These are phyloP conservation scores for Neoseiulus cucumeris DNA, from an alignment of 1,140 invertebrate species.

Conservation along the genomic window DNA sequence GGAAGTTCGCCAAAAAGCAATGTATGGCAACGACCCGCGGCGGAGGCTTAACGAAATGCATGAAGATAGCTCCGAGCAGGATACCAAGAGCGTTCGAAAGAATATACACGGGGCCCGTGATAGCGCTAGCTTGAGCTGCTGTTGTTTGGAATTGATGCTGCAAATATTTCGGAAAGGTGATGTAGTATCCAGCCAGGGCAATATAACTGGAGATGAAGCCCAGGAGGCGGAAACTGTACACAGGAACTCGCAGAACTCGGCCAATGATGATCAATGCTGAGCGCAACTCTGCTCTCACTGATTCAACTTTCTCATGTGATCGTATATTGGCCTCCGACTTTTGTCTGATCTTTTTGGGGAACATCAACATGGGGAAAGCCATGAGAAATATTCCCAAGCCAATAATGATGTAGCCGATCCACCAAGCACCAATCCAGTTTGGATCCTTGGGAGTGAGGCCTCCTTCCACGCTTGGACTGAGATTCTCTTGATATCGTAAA, in stretches of 20 bases:
- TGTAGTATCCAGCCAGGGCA: slow-evolving; percentile 48
- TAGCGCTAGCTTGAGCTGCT: slow-evolving; percentile 38
- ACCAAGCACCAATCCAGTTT: slow-evolving; percentile 31
- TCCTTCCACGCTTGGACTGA: slow-evolving; percentile 20
- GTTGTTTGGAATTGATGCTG: slow-evolving; percentile 49
- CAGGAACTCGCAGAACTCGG: slow-evolving; percentile 15
- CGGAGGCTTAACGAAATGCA: slow-evolving; percentile 16
- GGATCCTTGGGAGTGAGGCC: slow-evolving; percentile 25
- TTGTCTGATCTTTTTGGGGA: slow-evolving; percentile 17
- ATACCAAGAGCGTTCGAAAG: slow-evolving; percentile 18
- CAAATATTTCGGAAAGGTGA: slow-evolving; percentile 50
- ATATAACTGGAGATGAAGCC: slow-evolving; percentile 16
- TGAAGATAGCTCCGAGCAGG: slow-evolving; percentile 17
- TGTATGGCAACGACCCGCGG: slow-evolving; percentile 13
- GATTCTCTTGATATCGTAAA: slow-evolving; percentile 21
- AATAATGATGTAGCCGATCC: slow-evolving; percentile 33
- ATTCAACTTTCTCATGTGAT: neutral
- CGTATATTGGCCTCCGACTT: slow-evolving; percentile 10
- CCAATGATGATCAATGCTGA: slow-evolving; percentile 8
- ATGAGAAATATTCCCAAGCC: slow-evolving; percentile 19
- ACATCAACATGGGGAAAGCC: slow-evolving; percentile 21
- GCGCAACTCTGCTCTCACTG: neutral
- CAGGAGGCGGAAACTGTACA: slow-evolving; percentile 16
- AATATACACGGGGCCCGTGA: slow-evolving; percentile 14
- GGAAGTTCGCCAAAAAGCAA: neutral